Conservation (phyloP, 2,113 vertebrate species). For the Lathamus discolor region DNA sequence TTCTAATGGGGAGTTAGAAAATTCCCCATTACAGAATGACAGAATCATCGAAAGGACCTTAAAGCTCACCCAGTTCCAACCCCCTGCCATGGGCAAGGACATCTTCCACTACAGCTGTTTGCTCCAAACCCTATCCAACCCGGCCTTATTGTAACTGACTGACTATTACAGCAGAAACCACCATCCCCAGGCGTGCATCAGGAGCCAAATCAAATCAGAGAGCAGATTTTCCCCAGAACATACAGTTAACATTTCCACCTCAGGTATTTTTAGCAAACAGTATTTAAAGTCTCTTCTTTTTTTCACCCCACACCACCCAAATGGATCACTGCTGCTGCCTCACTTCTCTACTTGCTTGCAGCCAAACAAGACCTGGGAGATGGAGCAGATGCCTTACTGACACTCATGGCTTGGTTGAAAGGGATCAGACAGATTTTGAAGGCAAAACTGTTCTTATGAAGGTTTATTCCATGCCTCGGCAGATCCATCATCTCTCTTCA, state of each 20-base stretch:
- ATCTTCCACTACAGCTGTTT: not conserved
- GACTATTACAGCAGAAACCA: not conserved
- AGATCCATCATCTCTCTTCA: not conserved
- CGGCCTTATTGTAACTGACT: not conserved
- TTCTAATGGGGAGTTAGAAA: too few relatives aligned
- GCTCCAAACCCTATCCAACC: not conserved
- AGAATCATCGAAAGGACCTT: not conserved
- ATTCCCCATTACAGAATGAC: not conserved
- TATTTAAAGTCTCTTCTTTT: not conserved
- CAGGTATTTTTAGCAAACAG: not conserved
- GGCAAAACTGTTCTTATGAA: not conserved
- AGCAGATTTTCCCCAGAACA: not conserved
- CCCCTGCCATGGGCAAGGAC: not conserved
- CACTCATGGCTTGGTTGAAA: accelerated
- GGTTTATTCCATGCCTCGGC: not conserved
- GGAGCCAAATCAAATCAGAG: not conserved
- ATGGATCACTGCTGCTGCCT: not conserved
- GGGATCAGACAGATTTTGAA: not conserved
- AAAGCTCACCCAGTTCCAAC: not conserved
- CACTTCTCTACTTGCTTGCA: not conserved
- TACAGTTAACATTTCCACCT: not conserved
- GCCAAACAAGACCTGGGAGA: not conserved
- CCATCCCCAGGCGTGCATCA: not conserved
- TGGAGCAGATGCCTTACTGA: not conserved
- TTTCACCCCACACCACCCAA: not conserved